Evolutionary conservation across 2,888 invertebrate genomes (phyloP).

Genomic region (Brenthis daphne): DNA sequence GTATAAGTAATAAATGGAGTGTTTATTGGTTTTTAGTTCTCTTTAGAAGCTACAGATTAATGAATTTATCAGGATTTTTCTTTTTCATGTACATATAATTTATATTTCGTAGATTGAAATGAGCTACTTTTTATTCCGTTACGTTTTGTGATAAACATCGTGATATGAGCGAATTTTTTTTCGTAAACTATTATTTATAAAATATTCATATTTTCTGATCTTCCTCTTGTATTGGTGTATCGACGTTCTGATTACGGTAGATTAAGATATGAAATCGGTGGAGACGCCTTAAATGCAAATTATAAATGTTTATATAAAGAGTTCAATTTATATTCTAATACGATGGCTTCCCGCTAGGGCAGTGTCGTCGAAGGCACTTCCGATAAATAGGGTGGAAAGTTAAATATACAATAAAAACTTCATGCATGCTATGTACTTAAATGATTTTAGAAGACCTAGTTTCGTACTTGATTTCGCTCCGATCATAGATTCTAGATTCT

Average conservation of each 20-base stretch:
- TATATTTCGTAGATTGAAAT: too few relatives aligned
- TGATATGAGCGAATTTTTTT: background rate
- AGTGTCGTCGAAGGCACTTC: constrained; percentile 54
- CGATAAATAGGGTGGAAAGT: constrained; percentile 53
- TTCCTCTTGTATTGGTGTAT: background rate
- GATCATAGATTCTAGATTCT: too few relatives aligned
- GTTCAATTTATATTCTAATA: constrained; percentile 79
- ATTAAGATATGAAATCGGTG: constrained; percentile 32
- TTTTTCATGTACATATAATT: too few relatives aligned
- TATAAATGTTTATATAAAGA: constrained; percentile 76
- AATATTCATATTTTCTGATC: background rate
- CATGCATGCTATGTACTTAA: constrained; percentile 2
- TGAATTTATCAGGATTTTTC: too few relatives aligned
- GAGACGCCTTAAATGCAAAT: constrained; percentile 71
- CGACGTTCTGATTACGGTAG: constrained; percentile 14
- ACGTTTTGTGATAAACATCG: too few relatives aligned
- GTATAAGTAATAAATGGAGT: too few relatives aligned
- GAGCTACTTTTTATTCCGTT: too few relatives aligned
- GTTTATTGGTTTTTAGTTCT: too few relatives aligned
- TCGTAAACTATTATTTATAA: background rate
- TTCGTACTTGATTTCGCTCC: too few relatives aligned
- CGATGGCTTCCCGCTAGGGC: constrained; percentile 64
- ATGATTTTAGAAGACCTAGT: background rate
- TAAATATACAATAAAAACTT: constrained; percentile 24
- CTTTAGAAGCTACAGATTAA: too few relatives aligned